Evolutionary conservation across 2,888 invertebrate genomes (phyloP), one percentile per base, ranked within the genome.

Genomic region (Cylindroiulus punctatus): DNA sequence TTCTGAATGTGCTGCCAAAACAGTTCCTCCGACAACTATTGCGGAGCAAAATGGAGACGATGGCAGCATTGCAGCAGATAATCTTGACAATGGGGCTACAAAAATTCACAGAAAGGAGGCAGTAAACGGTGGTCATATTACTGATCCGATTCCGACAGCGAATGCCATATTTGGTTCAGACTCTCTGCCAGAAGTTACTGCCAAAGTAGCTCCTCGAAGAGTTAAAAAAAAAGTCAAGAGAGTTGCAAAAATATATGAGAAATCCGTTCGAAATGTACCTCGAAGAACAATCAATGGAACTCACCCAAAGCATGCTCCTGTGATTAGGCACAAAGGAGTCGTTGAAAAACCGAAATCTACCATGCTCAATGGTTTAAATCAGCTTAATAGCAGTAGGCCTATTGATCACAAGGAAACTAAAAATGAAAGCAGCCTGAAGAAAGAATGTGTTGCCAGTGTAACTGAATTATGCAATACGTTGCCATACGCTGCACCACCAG

Each of bases 241-340:
- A 26, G 65, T 26, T 65, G 65, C 12, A 14, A 65, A 65, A 65
- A 26, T 26, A 10, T 8, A 10, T 26, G 65, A 65, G n/a, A 65
- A 26, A 26, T 12, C 26, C 26, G 26, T 65, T n/a, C 22, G 65
- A 65, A 26, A 65, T 26, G 26, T 65, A 12, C 65, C 65, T 8
- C 65, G 65, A 65, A 65, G 65, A 26, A 12, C 26, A 65, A 65
- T 65, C 65, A 65, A 65, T 7, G 65, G 26, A 26, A 26, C 12
- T 26, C 26, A 26, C 65, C 65, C 65, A 65, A 65, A 26, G 26
- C 26, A 65, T 65, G 65, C 65, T 65, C 65, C 65, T 26, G 65
- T 26, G 1, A 26, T 3, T 26, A 65, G 65, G 26, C 65, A 65
- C 26, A 65, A 65, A 65, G 12, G 65, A n/a, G 7, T 19, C n/a